These are phyloP conservation scores for Galemys pyrenaicus DNA, from an alignment of 2,113 vertebrate species.

Conservation along the genomic window DNA sequence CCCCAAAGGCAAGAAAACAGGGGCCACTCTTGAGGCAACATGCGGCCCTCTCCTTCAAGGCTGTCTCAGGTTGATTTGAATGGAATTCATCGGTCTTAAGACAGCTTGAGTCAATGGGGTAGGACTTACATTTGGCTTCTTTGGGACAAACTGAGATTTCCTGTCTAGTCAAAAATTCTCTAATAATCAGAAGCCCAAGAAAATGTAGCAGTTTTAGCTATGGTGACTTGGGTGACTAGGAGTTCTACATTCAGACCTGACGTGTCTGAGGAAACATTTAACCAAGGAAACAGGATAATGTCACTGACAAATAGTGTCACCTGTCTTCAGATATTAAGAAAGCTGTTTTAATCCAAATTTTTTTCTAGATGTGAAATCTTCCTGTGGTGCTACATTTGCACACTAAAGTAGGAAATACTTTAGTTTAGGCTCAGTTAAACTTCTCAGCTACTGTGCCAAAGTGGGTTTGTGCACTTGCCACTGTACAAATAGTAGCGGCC, in stretches of 20 bases:
- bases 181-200: background rate
- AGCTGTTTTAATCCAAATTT: background rate
- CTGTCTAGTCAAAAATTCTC: background rate
- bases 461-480: background rate
- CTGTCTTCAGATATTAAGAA: background rate
- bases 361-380: background rate
- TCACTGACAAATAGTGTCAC: background rate
- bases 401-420: background rate
- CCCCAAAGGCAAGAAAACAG: background rate
- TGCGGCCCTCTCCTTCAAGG: background rate
- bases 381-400: background rate
- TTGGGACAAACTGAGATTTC: background rate
- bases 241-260: background rate
- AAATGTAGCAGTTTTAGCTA: background rate
- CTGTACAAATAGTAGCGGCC: background rate
- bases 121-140: background rate
- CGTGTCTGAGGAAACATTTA: background rate
- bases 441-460: background rate
- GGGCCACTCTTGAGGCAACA: background rate
- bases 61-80: background rate
- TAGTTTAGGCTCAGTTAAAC: background rate
- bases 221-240: background rate
- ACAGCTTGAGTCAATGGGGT: background rate
- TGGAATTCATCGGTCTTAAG: background rate
- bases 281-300: background rate